Base-by-base conservation (phyloP, 2,888 invertebrate genomes). In the Sarcophaga carnaria region DNA sequence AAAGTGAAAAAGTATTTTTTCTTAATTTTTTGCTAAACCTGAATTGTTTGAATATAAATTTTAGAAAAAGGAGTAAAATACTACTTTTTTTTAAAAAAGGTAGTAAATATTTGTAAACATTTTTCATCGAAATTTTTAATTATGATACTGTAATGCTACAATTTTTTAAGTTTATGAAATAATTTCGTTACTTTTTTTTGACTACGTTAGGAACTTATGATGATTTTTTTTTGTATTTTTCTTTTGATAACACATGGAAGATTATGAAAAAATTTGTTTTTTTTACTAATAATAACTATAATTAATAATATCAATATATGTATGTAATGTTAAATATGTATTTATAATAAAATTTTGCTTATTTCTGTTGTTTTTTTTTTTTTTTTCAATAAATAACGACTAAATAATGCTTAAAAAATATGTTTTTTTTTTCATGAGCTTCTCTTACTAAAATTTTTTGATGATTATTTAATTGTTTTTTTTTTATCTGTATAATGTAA, bases 401-500 rank as follows among this genome's bases (percentile, higher is more conserved):
- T 83, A 75, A 74, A 79, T 79, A 76, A 83, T 86, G 66, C 69
- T 81, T 80, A 78, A 63, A 83, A 81, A 80, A 80, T 77, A 81
- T 72, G 22, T 37, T 49, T 14, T 22, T 14, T 22, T 14, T 22
- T 71, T 49, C 4, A 54, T 54, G 54, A 54, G 54, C 54, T 14
- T 49, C 62, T 54, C 20, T 76, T 62, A 17, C 17, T 72, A 72
- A 22, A 22, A 22, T 45, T 70, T 80, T 47, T 70, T 49, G 14
- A 66, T 54, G 17, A 66, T 74, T 47, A 59, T 17, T 72, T 60
- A 4, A 27, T 49, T 25, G 62, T 37, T 22, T 47, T 67, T 47
- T 67, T 27, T 75, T 12, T 64, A 78, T 75, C 37, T 64, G 54
- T 74, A 47, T 64, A 25, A 17, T 69, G 85, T 80, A 86, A 83